Evolutionary conservation across 2,113 vertebrate genomes (phyloP), one percentile per base, ranked within the genome.

Genomic region (Mesocricetus auratus): DNA sequence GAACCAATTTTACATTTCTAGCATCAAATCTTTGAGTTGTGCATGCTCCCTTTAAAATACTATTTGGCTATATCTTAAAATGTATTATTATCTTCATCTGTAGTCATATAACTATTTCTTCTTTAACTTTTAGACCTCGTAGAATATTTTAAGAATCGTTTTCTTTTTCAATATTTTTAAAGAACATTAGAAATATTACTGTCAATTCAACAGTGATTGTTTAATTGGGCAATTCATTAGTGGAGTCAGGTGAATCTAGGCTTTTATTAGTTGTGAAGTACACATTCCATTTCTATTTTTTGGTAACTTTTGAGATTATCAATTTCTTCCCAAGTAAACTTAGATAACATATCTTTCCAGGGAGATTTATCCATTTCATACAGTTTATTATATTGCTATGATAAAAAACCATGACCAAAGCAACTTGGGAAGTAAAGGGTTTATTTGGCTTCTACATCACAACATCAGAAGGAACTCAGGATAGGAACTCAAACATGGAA

Each of bases 321-420:
- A 9, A 3, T 56, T 66, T 66, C 26, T 90, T 68, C 4, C 64
- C 83, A 31, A 77, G 66, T 85, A 31, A 68, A 29, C 56, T 58
- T 58, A 58, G 7, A 47, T 77, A 68, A 77, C 36, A 31, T n/a
- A 9, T 45, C 16, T 45, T 90, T 45, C 60, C 45, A 45, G 42
- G 31, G n/a, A 75, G 88, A 89, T 89, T 81, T 81, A 7, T 58
- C 17, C 42, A 71, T 89, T 94, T 73, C 24, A 89, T 81, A 75
- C 4, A 26, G 47, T 7, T 58, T 93, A 75, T 88, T 69, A 16
- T 69, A 69, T 16, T 69, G 13, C 4, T 69, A 36, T 69, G 13
- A 36, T 69, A 2, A 69, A 69, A 36, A 33, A 69, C 15, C 33
- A 36, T 36, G 66, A 36, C 33, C 33, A 36, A 36, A 69, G 33